phyloP scores from a whole-genome alignment of 2,797 vertebrate genomes.

The Tapirus indicus region DNA sequence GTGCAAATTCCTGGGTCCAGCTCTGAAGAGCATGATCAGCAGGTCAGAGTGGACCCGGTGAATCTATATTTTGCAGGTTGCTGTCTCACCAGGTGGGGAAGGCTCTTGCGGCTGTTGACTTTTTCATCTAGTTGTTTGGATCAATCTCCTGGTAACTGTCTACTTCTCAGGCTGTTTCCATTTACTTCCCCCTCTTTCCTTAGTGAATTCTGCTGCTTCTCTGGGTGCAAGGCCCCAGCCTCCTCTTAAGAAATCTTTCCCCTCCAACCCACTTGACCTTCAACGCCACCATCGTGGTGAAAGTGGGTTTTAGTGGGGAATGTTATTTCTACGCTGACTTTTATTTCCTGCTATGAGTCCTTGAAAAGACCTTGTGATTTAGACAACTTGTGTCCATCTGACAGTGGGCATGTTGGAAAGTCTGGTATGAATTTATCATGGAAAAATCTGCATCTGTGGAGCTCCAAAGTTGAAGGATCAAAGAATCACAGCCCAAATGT shows the following conservation, averaged over 20 bases:
- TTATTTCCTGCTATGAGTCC: background rate
- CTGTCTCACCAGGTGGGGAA: rapidly evolving
- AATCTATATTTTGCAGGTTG: background rate
- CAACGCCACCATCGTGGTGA: background rate
- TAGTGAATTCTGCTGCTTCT: background rate
- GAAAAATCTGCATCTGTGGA: slow-evolving; percentile 10
- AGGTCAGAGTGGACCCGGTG: background rate
- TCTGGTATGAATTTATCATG: slow-evolving; percentile 21
- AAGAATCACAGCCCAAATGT: slow-evolving; percentile 35
- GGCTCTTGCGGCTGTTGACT: background rate
- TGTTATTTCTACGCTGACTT: background rate
- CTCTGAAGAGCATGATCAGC: background rate
- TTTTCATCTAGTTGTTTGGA: background rate
- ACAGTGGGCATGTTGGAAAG: background rate
- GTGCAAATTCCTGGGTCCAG: background rate
- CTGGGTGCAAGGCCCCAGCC: background rate
- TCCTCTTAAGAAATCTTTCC: background rate
- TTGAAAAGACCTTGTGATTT: background rate
- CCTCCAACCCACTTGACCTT: background rate
- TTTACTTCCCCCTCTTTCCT: too few species aligned
- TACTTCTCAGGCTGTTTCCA: background rate
- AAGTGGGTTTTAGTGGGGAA: background rate
- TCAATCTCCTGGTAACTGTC: background rate
- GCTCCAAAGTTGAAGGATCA: slow-evolving; percentile 15
- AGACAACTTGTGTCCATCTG: background rate